phyloP scores from a whole-genome alignment of 23 tunicate species.

The Ciona savignyi region DNA sequence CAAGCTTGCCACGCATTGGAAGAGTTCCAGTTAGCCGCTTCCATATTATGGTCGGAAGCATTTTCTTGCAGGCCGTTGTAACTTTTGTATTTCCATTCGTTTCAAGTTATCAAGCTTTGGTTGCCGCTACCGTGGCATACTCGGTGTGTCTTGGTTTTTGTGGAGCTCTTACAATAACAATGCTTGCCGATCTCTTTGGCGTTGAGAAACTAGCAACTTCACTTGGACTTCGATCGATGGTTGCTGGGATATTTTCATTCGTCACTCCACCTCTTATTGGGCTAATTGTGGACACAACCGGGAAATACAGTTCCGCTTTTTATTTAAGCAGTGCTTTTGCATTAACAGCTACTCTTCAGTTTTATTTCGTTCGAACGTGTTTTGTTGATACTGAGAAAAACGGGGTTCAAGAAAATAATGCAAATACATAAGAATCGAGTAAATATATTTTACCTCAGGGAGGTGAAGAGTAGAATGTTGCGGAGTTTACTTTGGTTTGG shows the following conservation, averaged over 20 bases:
- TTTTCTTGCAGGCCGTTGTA: slow-evolving; percentile 3
- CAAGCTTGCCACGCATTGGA: slow-evolving; percentile 16
- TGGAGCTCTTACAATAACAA: slow-evolving; percentile 45
- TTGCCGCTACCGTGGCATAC: slow-evolving; percentile 25
- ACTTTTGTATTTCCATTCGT: slow-evolving; percentile 12
- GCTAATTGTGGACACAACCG: slow-evolving; percentile 33
- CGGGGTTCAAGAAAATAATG: no score
- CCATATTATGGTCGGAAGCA: background rate
- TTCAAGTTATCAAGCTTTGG: background rate
- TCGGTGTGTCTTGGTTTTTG: slow-evolving; percentile 32
- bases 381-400: no score
- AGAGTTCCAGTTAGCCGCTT: slow-evolving; percentile 12
- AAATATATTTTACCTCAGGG: no score
- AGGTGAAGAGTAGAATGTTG: no score
- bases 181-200: slow-evolving; percentile 52
- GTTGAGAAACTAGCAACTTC: slow-evolving; percentile 33
- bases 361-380: no score
- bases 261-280: slow-evolving; percentile 48
- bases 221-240: slow-evolving; percentile 34
- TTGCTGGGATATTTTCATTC: slow-evolving; percentile 30
- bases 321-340: slow-evolving; percentile 26
- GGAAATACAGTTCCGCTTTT: slow-evolving; percentile 26
- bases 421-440: no score
- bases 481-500: no score
- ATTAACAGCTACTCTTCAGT: no score